A percentile compares a stretch with the other conserved stretches of the same genome.
Conservation (phyloP, 2,888 invertebrate species). For the Drosophila longiperda region DNA sequence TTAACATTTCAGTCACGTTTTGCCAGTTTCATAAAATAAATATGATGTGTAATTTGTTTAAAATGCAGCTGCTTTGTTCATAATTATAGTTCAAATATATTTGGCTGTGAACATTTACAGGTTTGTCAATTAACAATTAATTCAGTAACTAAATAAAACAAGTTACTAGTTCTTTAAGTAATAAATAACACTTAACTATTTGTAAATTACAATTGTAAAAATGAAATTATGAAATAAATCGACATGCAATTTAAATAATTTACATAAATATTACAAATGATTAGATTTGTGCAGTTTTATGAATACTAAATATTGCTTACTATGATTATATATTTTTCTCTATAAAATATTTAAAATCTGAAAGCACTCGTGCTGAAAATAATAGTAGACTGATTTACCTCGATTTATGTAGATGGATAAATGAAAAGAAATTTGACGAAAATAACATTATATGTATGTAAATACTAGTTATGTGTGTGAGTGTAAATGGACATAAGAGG, state of each 20-base stretch:
- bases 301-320: no score
- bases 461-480: not conserved
- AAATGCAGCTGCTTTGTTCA: slow-evolving; percentile 7
- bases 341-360: not conserved
- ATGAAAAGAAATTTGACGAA: not conserved
- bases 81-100: slow-evolving; percentile 1
- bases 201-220: not conserved
- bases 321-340: not conserved
- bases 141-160: not conserved
- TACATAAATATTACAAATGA: not conserved
- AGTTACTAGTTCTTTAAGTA: not conserved
- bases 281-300: not conserved
- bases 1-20: slow-evolving; percentile 62
- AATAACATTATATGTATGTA: not conserved
- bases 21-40: slow-evolving; percentile 46
- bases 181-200: not conserved
- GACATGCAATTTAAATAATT: not conserved
- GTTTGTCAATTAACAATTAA: not conserved
- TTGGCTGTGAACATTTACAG: not conserved
- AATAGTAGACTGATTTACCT: not conserved
- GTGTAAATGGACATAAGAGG: not conserved
- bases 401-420: not conserved
- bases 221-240: not conserved
- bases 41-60: slow-evolving; percentile 23
- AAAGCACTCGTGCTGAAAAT: not conserved